Conservation (phyloP, 1,140 invertebrate genomes). For the Diuraphis noxia region DNA sequence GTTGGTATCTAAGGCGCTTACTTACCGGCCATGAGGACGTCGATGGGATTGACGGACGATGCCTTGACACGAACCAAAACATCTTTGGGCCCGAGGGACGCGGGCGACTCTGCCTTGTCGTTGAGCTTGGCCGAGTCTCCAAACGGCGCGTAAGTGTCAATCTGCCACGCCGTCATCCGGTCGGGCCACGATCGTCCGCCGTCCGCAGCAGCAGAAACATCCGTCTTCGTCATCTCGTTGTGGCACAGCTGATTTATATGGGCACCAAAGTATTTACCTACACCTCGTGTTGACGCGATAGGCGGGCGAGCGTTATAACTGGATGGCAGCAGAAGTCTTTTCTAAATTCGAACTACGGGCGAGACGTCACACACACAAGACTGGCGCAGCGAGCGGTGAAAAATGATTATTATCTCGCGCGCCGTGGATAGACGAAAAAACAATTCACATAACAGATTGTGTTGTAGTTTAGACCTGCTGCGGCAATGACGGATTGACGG, state of each 20-base stretch:
- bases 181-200: background rate
- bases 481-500: background rate
- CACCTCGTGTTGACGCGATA: background rate
- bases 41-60: constrained; percentile 89
- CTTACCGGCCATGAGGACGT: constrained; percentile 80
- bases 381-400: background rate
- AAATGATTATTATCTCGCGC: background rate
- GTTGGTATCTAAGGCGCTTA: background rate
- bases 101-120: constrained; percentile 67
- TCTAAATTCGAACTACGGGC: background rate
- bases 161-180: constrained; percentile 74
- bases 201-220: background rate
- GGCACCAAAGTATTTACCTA: no score
- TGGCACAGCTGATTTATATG: background rate
- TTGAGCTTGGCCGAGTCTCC: constrained; percentile 68
- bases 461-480: no score
- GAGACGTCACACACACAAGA: background rate
- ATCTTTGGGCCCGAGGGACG: constrained; percentile 71
- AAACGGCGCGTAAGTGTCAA: constrained; percentile 73
- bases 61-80: constrained; percentile 79
- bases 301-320: background rate
- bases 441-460: background rate
- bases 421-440: background rate
- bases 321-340: background rate
- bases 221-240: background rate